Percentiles rank a stretch among this genome's conserved stretches.
Evolutionary conservation across 2,113 vertebrate genomes (phyloP).

Genomic region (Lamprologus callipterus): DNA sequence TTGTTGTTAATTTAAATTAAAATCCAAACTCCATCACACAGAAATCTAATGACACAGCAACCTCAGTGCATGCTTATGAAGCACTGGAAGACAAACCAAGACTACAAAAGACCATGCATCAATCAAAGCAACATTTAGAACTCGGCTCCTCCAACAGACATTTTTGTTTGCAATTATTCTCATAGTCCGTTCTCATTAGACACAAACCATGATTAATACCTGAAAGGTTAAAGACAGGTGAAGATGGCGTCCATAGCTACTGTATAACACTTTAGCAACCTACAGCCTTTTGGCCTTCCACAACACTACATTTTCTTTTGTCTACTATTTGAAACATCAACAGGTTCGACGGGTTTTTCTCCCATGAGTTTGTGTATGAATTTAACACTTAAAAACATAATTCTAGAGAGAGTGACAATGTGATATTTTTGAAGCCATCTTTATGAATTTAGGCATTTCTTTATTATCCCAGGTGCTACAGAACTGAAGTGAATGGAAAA

Average conservation of each 20-base stretch:
- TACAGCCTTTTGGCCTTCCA: accelerated
- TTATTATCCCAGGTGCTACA: neutral
- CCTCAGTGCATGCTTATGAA: conserved; percentile 40
- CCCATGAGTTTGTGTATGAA: accelerated
- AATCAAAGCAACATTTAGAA: neutral
- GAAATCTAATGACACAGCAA: conserved; percentile 19
- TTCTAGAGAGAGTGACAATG: neutral
- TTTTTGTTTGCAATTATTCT: neutral
- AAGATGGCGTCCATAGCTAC: neutral
- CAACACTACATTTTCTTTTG: neutral
- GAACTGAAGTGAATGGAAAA: conserved; percentile 5
- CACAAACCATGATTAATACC: neutral
- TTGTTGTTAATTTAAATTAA: neutral
- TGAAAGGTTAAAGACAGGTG: neutral
- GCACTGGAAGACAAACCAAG: neutral
- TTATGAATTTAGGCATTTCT: neutral
- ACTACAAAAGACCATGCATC: neutral
- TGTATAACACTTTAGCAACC: neutral
- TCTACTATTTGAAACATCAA: neutral
- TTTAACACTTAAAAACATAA: neutral
- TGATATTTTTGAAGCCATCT: neutral
- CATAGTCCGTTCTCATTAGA: neutral
- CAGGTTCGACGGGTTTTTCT: neutral
- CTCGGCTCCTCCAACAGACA: neutral
- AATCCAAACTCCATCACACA: neutral